phyloP scores from a whole-genome alignment of 2,113 vertebrate genomes.

The Parotia lawesii region DNA sequence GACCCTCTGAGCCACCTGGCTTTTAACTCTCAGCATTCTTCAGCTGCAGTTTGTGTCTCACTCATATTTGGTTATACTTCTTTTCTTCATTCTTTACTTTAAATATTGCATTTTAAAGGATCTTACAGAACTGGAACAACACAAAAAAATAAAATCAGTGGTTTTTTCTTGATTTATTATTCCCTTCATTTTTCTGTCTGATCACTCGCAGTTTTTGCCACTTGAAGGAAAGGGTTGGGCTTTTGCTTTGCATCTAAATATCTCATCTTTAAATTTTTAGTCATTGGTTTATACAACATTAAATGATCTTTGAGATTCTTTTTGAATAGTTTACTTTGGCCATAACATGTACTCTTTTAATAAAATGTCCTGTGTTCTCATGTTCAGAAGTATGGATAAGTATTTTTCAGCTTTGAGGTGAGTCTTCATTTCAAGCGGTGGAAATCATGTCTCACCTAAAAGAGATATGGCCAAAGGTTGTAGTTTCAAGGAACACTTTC shows the following conservation, averaged over 20 bases:
- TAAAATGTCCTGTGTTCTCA: background rate
- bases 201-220: background rate
- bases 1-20: background rate
- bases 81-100: background rate
- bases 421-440: background rate
- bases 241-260: background rate
- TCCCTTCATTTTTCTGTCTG: background rate
- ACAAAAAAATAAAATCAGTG: background rate
- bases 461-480: background rate
- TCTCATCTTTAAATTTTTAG: background rate
- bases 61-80: background rate
- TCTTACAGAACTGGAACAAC: background rate
- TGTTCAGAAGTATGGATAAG: background rate
- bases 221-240: background rate
- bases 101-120: background rate
- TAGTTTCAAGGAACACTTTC: background rate
- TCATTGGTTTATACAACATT: background rate
- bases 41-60: background rate
- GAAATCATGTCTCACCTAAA: background rate
- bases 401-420: background rate
- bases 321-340: background rate
- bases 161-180: background rate
- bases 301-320: background rate
- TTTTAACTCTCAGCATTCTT: background rate
- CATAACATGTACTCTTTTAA: background rate